Evolutionary conservation across 2,797 vertebrate species (phyloP), one percentile per base, ranked within the genome.

Genomic region (Poecilia gillii): DNA sequence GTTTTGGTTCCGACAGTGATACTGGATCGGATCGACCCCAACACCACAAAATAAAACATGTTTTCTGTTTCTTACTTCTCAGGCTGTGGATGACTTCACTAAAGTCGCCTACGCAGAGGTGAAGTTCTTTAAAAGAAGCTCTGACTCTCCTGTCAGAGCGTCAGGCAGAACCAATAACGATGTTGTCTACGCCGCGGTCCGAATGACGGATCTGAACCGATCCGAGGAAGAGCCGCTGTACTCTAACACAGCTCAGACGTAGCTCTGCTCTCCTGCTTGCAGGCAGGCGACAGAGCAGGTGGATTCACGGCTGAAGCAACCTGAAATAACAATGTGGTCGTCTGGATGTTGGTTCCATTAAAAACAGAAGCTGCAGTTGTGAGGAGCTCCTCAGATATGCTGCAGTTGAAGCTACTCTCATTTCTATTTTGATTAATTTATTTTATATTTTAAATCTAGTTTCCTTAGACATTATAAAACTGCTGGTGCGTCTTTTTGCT

Each of bases 41-140:
- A 41, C 46, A 47, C 14, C 14, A 47, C 46, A 4, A 62, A 28
- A 9, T 28, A 28, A 59, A 14, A 12, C n/a, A 1, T 13, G 31
- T 62, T 23, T 0, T 62, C 16, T 43, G 1, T 75, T 73, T 68
- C 72, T 36, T 4, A 6, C 47, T 28, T 31, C 14, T 11, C 55
- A 88, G 87, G 59, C 36, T 59, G 74, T 76, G 23, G 75, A 72
- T 0, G 3, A 53, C 41, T 43, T 0, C 0, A 8, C 16, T 72
- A 25, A n/a, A 59, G 18, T 64, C 75, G 62, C 0, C 71, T 84
- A 81, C 49, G 8, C 71, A 6, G 25, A 81, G 64, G 1, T 81
- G 43, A 23, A 43, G 12, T 78, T 78, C 23, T 74, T 74, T 8
- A 41, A 47, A 6, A 1, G 1, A 2, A 5, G 41, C 0, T 6